phyloP scores from a whole-genome alignment of 2,888 invertebrate genomes.

The Chymomyza amoena region DNA sequence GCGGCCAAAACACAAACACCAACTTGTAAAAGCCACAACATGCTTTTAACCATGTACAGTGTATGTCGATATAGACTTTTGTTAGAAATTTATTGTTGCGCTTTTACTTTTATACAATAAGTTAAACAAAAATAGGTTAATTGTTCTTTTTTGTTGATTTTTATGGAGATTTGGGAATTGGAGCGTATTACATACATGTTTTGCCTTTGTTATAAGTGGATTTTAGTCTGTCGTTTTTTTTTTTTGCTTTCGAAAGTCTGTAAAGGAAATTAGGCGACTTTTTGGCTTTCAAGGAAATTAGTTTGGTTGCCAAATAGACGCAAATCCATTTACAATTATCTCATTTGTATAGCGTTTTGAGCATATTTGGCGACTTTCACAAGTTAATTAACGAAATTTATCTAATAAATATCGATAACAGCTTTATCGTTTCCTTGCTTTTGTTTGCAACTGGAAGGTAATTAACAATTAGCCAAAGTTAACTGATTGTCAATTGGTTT shows the following conservation, averaged over 20 bases:
- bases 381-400: slow-evolving; percentile 9
- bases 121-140: neutral
- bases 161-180: neutral
- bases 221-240: too few relatives aligned
- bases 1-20: too few relatives aligned
- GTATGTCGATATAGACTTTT: too few relatives aligned
- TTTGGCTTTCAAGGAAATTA: slow-evolving; percentile 21
- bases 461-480: slow-evolving; percentile 14
- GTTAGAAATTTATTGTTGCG: neutral
- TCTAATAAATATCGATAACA: slow-evolving; percentile 36
- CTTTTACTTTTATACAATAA: neutral
- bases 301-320: slow-evolving; percentile 6
- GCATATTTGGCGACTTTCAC: neutral
- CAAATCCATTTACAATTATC: slow-evolving; percentile 25
- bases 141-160: neutral
- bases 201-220: neutral
- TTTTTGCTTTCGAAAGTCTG: neutral
- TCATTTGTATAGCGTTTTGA: slow-evolving; percentile 1
- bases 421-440: slow-evolving; percentile 25
- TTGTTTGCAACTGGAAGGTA: neutral
- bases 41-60: too few relatives aligned
- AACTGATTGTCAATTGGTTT: slow-evolving; percentile 40
- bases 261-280: slow-evolving; percentile 35
- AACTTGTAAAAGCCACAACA: too few relatives aligned
- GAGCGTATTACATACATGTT: neutral